phyloP scores from a whole-genome alignment of 2,888 invertebrate species.

The Caenorhabditis doughertyi region DNA sequence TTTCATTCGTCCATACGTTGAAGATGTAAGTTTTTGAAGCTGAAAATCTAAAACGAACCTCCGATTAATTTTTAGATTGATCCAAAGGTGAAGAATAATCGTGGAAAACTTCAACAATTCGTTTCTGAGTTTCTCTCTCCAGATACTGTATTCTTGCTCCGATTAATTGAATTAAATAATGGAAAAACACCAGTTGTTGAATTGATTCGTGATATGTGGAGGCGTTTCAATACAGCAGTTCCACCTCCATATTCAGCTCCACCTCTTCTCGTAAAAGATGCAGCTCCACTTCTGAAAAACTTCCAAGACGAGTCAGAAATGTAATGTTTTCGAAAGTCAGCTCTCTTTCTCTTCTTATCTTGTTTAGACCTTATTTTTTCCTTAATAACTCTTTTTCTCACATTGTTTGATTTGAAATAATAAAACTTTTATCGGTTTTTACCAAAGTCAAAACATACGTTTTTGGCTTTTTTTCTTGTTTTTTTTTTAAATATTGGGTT shows the following conservation, averaged over 20 bases:
- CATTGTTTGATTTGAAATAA: constrained; percentile 49
- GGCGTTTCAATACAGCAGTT: constrained; percentile 55
- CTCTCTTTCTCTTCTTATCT: constrained; percentile 3
- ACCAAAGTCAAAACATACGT: constrained; percentile 36
- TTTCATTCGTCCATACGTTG: constrained; percentile 72
- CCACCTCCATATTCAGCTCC: constrained; percentile 65
- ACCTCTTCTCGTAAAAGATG: constrained; percentile 61
- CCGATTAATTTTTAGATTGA: constrained; percentile 51
- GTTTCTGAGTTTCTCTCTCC: constrained; percentile 76
- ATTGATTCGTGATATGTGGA: constrained; percentile 59
- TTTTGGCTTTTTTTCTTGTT: constrained; percentile 16
- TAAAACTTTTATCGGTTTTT: constrained; percentile 45
- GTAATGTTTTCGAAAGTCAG: constrained; percentile 46
- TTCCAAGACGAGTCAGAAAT: constrained; percentile 60
- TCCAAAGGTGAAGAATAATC: constrained; percentile 64
- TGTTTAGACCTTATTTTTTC: constrained; percentile 33
- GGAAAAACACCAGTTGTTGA: constrained; percentile 63
- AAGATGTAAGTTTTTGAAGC: constrained; percentile 64
- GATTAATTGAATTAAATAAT: constrained; percentile 70
- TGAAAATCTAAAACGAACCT: background rate
- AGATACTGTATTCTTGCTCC: constrained; percentile 80
- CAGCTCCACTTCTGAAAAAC: constrained; percentile 61
- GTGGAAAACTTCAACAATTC: constrained; percentile 65
- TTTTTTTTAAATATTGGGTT: constrained; percentile 31
- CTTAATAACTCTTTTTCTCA: constrained; percentile 26